These are phyloP conservation scores for Ceratina calcarata DNA, from an alignment of 1,140 invertebrate genomes.

Conservation along the genomic window DNA sequence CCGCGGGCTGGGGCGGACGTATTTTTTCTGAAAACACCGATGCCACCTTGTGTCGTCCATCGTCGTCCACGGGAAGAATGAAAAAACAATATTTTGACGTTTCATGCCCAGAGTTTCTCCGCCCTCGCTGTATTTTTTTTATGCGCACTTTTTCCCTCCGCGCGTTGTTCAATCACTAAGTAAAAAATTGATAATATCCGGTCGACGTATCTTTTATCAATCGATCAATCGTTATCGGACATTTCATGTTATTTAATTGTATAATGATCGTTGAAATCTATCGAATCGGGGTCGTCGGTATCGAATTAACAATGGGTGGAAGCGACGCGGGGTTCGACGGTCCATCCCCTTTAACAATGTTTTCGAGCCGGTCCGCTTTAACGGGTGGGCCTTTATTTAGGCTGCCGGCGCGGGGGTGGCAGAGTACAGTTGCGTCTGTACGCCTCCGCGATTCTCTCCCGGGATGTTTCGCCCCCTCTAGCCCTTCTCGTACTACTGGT, in stretches of 20 bases:
- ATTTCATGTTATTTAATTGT: no score
- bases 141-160: background rate
- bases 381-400: constrained; percentile 78
- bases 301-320: no score
- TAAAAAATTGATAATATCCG: no score
- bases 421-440: constrained; percentile 57
- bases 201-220: no score
- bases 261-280: no score
- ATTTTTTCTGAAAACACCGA: constrained; percentile 79
- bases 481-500: constrained; percentile 39
- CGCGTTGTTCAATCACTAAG: background rate
- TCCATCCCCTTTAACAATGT: constrained; percentile 79
- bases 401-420: constrained; percentile 62
- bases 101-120: constrained; percentile 68
- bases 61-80: constrained; percentile 74
- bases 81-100: constrained; percentile 80
- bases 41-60: constrained; percentile 64
- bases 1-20: constrained; percentile 63
- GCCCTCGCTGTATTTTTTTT: constrained; percentile 26
- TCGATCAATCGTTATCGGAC: no score
- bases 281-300: no score
- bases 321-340: constrained; percentile 34
- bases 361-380: constrained; percentile 78
- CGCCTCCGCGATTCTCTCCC: constrained; percentile 59
- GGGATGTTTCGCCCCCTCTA: constrained; percentile 39